phyloP scores from a whole-genome alignment of 2,888 invertebrate species.

The Cactoblastis cactorum region DNA sequence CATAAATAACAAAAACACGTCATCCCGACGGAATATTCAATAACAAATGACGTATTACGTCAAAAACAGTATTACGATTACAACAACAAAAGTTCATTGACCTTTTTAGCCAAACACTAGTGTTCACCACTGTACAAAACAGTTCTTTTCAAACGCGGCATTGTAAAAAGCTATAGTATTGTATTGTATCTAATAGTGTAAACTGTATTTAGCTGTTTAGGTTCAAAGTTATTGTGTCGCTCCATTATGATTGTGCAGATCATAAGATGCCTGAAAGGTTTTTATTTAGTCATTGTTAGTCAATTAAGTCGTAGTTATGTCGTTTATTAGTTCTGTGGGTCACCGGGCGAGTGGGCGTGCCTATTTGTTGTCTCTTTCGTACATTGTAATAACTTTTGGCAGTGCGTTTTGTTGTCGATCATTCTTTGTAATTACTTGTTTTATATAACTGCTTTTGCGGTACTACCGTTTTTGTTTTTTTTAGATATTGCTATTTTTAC shows the following conservation, averaged over 20 bases:
- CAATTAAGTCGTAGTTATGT: slow-evolving; percentile 57
- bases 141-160: slow-evolving; percentile 54
- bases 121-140: slow-evolving; percentile 46
- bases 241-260: slow-evolving; percentile 52
- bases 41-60: neutral
- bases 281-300: slow-evolving; percentile 56
- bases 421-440: slow-evolving; percentile 26
- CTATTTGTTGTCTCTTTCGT: slow-evolving; percentile 35
- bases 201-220: slow-evolving; percentile 51
- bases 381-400: slow-evolving; percentile 26
- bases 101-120: slow-evolving; percentile 50
- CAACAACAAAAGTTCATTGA: slow-evolving; percentile 44
- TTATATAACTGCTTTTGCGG: slow-evolving; percentile 26
- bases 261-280: slow-evolving; percentile 51
- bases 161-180: slow-evolving; percentile 54
- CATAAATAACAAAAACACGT: too few species aligned
- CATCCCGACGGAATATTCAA: too few species aligned
- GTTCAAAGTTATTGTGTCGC: slow-evolving; percentile 42
- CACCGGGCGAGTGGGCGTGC: slow-evolving; percentile 55
- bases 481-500: slow-evolving; percentile 5
- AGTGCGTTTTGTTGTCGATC: slow-evolving; percentile 17
- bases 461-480: slow-evolving; percentile 16
- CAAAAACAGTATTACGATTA: neutral
- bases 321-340: slow-evolving; percentile 57
- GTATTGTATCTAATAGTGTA: slow-evolving; percentile 48